Percentiles rank a stretch among this genome's conserved stretches.
Conservation (phyloP, 2,888 invertebrate species). For the Gibbula magus region DNA sequence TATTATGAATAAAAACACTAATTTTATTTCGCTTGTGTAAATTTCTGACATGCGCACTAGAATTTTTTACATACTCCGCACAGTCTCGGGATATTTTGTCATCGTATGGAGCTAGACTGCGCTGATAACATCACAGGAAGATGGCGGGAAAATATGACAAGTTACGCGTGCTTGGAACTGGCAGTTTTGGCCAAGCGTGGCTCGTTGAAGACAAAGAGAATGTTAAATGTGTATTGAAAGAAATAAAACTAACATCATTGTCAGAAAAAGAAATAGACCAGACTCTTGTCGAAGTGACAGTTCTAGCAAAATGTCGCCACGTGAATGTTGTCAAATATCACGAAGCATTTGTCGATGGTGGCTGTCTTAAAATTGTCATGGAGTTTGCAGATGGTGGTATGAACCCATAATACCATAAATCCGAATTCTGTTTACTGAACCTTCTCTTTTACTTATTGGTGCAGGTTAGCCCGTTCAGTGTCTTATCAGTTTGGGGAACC, state of each 20-base stretch:
- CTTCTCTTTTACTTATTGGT: no score
- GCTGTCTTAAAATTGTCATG: slow-evolving; percentile 65
- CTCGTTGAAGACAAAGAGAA: slow-evolving; percentile 50
- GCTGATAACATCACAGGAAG: slow-evolving; percentile 19
- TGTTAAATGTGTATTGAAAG: slow-evolving; percentile 61
- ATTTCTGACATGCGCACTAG: no score
- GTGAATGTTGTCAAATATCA: slow-evolving; percentile 66
- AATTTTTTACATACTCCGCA: no score
- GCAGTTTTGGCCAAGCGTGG: slow-evolving; percentile 69
- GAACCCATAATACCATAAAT: neutral
- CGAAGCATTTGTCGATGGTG: slow-evolving; percentile 63
- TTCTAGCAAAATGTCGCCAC: slow-evolving; percentile 65
- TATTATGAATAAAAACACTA: no score
- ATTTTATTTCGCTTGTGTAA: no score
- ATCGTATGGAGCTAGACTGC: no score
- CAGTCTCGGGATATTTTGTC: no score
- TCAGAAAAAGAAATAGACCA: slow-evolving; percentile 48
- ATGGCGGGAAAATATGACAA: slow-evolving; percentile 64
- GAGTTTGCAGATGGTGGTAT: slow-evolving; percentile 70
- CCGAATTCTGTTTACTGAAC: neutral
- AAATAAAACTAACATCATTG: slow-evolving; percentile 48
- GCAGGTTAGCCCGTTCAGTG: neutral
- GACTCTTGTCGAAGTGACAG: slow-evolving; percentile 63
- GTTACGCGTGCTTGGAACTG: slow-evolving; percentile 59
- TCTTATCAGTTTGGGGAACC: neutral